These are phyloP conservation scores for Eristalis tenax DNA, from an alignment of 2,888 invertebrate species.

Conservation along the genomic window DNA sequence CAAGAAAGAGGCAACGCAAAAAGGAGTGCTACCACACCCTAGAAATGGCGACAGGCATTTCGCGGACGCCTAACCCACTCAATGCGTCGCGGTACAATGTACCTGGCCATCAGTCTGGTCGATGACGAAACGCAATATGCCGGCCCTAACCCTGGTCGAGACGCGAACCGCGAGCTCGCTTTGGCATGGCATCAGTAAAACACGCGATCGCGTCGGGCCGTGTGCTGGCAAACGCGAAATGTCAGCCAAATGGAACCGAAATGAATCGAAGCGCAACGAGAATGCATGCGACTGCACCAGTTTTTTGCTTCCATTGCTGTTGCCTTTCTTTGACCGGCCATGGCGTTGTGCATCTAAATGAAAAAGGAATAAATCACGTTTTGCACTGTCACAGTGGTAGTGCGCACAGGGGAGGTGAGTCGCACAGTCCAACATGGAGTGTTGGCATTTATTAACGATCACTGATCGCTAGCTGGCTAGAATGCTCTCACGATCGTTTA, in stretches of 20 bases:
- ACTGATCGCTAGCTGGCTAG: slow-evolving; percentile 5
- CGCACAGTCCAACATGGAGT: slow-evolving; percentile 1
- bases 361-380: slow-evolving; percentile 41
- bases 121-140: slow-evolving; percentile 43
- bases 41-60: background rate
- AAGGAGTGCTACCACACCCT: slow-evolving; percentile 1
- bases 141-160: slow-evolving; percentile 42
- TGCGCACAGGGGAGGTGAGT: slow-evolving; percentile 14
- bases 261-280: slow-evolving; percentile 29
- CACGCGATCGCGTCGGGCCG: background rate
- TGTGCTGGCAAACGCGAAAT: slow-evolving; percentile 23
- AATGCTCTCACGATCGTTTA: slow-evolving; percentile 44
- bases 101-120: slow-evolving; percentile 18
- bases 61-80: background rate
- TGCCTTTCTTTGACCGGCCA: slow-evolving; percentile 1
- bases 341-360: slow-evolving; percentile 22
- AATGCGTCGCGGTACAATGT: slow-evolving; percentile 6
- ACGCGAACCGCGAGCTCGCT: slow-evolving; percentile 10
- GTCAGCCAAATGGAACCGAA: slow-evolving; percentile 30
- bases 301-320: background rate
- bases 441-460: slow-evolving; percentile 28
- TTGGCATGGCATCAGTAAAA: background rate
- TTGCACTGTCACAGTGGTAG: slow-evolving; percentile 7
- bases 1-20: background rate
- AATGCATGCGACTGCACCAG: slow-evolving; percentile 55